Percentiles rank a stretch among this genome's conserved stretches.
phyloP scores from a whole-genome alignment of 2,113 vertebrate species.

The Dasyprocta punctata region DNA sequence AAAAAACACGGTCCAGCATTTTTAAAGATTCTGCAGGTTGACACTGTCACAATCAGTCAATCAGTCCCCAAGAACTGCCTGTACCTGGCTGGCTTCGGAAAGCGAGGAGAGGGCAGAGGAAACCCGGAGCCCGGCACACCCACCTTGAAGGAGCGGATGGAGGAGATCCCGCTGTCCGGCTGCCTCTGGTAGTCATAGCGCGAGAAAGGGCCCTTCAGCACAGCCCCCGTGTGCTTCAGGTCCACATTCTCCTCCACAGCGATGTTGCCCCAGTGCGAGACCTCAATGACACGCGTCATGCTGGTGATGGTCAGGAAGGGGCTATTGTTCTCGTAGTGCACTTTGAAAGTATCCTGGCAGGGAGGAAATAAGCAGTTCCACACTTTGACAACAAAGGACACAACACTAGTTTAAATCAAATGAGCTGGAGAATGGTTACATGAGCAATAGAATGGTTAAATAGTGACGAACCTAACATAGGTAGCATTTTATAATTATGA shows the following conservation, averaged over 20 bases:
- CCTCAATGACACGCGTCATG: slow-evolving; percentile 95
- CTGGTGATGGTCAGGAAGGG: slow-evolving; percentile 97
- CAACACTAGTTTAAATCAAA: neutral
- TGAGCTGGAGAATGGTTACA: neutral
- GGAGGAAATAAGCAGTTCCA: neutral
- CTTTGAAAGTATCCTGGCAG: slow-evolving; percentile 92
- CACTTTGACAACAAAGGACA: neutral
- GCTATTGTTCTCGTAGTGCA: slow-evolving; percentile 98
- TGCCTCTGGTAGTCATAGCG: slow-evolving; percentile 99
- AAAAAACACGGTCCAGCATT: neutral
- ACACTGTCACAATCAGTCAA: neutral
- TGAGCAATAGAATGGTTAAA: neutral
- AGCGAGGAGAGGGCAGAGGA: neutral
- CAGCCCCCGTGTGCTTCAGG: slow-evolving; percentile 96
- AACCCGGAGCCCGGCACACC: neutral
- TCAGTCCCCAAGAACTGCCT: neutral
- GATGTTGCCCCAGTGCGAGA: slow-evolving; percentile 99
- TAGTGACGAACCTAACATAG: too few relatives aligned
- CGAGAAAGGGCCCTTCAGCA: slow-evolving; percentile 97
- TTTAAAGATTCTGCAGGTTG: neutral
- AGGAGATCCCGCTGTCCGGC: slow-evolving; percentile 98
- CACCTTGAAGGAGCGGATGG: slow-evolving; percentile 98
- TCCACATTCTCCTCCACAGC: slow-evolving; percentile 97
- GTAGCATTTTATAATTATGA: neutral
- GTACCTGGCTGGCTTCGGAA: neutral